Evolutionary conservation across 2,888 invertebrate species (phyloP), one percentile per base, ranked within the genome.

Genomic region (Tethea ocularis): DNA sequence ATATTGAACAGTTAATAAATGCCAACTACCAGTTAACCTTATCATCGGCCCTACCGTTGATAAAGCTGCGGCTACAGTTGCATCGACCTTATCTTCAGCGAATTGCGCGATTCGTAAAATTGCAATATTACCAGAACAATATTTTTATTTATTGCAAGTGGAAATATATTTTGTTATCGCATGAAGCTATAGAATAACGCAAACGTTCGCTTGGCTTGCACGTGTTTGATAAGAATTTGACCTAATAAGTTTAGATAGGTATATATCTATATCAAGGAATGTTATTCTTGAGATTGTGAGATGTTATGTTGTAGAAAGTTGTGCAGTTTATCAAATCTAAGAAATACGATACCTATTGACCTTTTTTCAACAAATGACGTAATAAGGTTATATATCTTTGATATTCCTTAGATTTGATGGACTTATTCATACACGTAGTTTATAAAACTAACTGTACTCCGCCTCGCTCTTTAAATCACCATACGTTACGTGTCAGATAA

Each of bases 181-280:
- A 20, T 15, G 10, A 20, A 10, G 41, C n/a, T 17, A 36, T 13
- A 13, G 10, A 10, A 20, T 20, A 20, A 46, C n/a, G 13, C 4
- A 2, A 38, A n/a, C 15, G 38, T 26, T 7, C 6, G 26, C 26
- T 41, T 41, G 17, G 41, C 41, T 46, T 46, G 46, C 46, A 46
- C 46, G 46, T 46, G 20, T 46, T 2, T 46, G 61, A 52, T 57
- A 51, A 15, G 6, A 57, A 23, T 54, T 46, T 56, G 33, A 38
- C 51, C 46, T 46, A 13, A 46, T 41, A 41, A 41, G 17, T 8
- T 46, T 41, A n/a, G n/a, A n/a, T n/a, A n/a, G n/a, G n/a, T n/a
- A n/a, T n/a, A n/a, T n/a, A n/a, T n/a, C n/a, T n/a, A 7, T 41
- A 17, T n/a, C 41, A 46, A 2, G 20, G 46, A 41, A 8, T 17